Conservation (phyloP, 1,140 invertebrate species). For the Drosophila sproati region DNA sequence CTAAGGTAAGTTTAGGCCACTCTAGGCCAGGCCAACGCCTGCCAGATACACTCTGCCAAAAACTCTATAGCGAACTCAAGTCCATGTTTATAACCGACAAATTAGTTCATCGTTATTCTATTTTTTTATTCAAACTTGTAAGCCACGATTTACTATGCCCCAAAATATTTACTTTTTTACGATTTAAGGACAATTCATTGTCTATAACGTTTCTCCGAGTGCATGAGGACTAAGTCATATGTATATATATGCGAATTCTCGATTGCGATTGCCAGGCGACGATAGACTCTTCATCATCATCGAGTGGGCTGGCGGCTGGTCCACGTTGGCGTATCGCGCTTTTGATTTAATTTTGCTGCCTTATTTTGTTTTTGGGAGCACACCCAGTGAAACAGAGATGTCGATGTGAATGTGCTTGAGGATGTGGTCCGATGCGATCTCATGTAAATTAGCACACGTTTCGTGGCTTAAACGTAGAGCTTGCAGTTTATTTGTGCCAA, state of each 20-base stretch:
- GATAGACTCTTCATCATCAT: conserved; percentile 70
- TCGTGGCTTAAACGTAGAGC: conserved; percentile 63
- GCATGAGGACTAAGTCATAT: conserved; percentile 15
- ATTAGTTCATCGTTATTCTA: too few species aligned
- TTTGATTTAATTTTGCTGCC: conserved; percentile 78
- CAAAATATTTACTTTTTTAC: too few species aligned
- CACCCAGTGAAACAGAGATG: conserved; percentile 64
- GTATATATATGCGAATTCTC: conserved; percentile 16
- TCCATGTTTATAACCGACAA: too few species aligned
- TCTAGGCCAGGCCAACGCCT: conserved; percentile 20
- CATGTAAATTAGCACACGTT: conserved; percentile 83
- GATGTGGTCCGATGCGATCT: conserved; percentile 72
- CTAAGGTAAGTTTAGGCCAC: neutral
- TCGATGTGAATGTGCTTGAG: conserved; percentile 57
- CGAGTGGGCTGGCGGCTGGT: conserved; percentile 56
- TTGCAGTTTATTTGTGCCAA: conserved; percentile 65
- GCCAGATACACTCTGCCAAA: conserved; percentile 7
- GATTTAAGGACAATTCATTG: too few species aligned
- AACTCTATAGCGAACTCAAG: neutral
- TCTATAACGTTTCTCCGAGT: neutral
- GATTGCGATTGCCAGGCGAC: conserved; percentile 50
- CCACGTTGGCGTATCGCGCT: conserved; percentile 76
- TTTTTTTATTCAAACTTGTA: too few species aligned
- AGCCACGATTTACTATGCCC: too few species aligned
- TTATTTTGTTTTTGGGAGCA: conserved; percentile 49